Evolutionary conservation across 2,113 vertebrate species (phyloP).

Genomic region (Cheilinus undulatus): DNA sequence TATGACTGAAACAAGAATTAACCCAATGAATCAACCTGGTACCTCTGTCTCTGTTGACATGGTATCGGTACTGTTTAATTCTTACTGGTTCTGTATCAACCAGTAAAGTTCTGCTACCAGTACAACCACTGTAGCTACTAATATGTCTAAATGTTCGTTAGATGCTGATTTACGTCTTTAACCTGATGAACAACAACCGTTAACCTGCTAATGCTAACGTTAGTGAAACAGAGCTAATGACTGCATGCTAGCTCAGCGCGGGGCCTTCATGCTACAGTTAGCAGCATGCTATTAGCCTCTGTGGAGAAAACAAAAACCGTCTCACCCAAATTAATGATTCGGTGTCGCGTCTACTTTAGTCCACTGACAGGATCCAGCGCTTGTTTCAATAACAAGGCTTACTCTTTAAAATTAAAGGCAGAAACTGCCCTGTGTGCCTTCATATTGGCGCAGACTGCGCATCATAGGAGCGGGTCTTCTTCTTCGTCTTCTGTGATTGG

Average conservation of each 20-base stretch:
- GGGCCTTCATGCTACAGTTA: slow-evolving; percentile 29
- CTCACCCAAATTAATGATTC: slow-evolving; percentile 80
- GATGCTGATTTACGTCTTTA: neutral
- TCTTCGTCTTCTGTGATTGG: neutral
- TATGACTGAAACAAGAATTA: no score
- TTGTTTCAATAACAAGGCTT: slow-evolving; percentile 62
- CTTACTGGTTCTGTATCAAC: no score
- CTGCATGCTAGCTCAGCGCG: slow-evolving; percentile 28
- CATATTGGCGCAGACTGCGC: slow-evolving; percentile 73
- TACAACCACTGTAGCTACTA: no score
- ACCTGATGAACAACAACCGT: neutral
- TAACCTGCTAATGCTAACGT: slow-evolving; percentile 55
- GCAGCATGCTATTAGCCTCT: no score
- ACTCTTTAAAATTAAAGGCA: slow-evolving; percentile 69
- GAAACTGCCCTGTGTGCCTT: slow-evolving; percentile 70
- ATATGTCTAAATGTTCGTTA: no score
- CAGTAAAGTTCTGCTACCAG: no score
- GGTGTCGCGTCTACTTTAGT: slow-evolving; percentile 80
- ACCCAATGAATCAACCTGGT: no score
- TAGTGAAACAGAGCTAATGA: slow-evolving; percentile 27
- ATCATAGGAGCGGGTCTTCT: slow-evolving; percentile 27
- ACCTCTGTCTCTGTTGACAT: no score
- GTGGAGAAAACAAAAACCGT: neutral
- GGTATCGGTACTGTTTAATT: no score
- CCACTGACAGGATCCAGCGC: slow-evolving; percentile 52